Evolutionary conservation across 2,797 vertebrate species (phyloP).

Genomic region (Enteromius thamalakanensis): DNA sequence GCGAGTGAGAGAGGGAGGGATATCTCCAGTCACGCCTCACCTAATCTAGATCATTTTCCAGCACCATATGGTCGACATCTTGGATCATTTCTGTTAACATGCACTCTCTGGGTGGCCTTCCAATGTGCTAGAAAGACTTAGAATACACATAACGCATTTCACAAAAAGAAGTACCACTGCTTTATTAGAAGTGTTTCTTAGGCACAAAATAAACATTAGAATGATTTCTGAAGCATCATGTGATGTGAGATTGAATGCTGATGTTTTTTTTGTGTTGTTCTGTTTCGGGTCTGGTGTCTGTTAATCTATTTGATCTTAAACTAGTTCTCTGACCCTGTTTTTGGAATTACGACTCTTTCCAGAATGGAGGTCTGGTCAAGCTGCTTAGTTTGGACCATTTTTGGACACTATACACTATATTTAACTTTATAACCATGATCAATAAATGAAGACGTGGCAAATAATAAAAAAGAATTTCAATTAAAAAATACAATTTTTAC

Average conservation of each 20-base stretch:
- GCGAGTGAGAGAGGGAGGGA: neutral
- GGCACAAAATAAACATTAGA: neutral
- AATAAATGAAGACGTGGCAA: neutral
- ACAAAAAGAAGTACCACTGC: neutral
- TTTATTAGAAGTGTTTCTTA: neutral
- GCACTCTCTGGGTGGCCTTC: conserved; percentile 1
- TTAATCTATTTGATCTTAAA: neutral
- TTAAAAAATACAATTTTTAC: no score
- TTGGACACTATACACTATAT: neutral
- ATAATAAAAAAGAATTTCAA: no score
- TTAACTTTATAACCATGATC: neutral
- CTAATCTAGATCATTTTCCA: neutral
- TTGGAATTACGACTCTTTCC: neutral
- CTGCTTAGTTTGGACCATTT: neutral
- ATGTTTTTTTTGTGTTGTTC: neutral
- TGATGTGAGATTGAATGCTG: no score
- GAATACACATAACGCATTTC: neutral
- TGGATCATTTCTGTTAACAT: neutral
- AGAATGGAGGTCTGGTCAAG: neutral
- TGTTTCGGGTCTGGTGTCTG: neutral
- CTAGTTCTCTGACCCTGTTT: neutral
- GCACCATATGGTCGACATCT: conserved; percentile 7
- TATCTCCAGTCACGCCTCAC: neutral
- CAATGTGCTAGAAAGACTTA: neutral
- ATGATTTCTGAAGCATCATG: neutral